Evolutionary conservation across 2,113 vertebrate species (phyloP), one percentile per base, ranked within the genome.

Genomic region (Poecilia latipinna): DNA sequence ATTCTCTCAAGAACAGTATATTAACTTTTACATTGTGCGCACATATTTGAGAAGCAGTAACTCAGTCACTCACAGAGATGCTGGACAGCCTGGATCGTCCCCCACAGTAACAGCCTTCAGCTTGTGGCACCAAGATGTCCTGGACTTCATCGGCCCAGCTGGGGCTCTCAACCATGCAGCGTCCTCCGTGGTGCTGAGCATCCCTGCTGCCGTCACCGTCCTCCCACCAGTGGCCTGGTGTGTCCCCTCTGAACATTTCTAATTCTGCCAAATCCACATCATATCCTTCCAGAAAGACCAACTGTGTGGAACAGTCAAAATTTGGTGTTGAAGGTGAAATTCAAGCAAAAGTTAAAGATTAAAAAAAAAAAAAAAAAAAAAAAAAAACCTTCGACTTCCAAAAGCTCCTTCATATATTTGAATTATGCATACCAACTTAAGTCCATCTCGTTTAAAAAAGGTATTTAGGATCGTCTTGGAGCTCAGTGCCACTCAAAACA

Each of bases 131-230:
- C 66, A 86, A 89, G 57, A 91, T 80, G 60, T 89, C 87, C 75
- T 86, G 74, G 26, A 92, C 86, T 70, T 92, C 88, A 61, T 92
- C 87, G 1, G 91, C 82, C 91, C 89, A 92, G 63, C 88, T 91
- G 51, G 78, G 69, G 57, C 89, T 88, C 82, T 91, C 90, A 8
- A 91, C 86, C 80, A 88, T 87, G 78, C 51, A 71, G 54, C 84
- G 72, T 68, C 74, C 72, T 63, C 60, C 63, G 57, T 19, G 32
- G 73, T 6, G 39, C 44, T 67, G 83, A 32, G 31, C 57, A 17
- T 44, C 60, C 61, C 73, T 29, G 65, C 75, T 75, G 44, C 68
- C 42, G 61, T 73, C 61, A 77, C 70, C 77, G 63, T 82, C 74
- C 67, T 84, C 74, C 89, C 91, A 93, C 88, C 88, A 93, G 7